These are phyloP conservation scores for Aurelia coerulea DNA, from an alignment of 30 jellyfish, hydroid and myxozoan genomes.

Conservation along the genomic window DNA sequence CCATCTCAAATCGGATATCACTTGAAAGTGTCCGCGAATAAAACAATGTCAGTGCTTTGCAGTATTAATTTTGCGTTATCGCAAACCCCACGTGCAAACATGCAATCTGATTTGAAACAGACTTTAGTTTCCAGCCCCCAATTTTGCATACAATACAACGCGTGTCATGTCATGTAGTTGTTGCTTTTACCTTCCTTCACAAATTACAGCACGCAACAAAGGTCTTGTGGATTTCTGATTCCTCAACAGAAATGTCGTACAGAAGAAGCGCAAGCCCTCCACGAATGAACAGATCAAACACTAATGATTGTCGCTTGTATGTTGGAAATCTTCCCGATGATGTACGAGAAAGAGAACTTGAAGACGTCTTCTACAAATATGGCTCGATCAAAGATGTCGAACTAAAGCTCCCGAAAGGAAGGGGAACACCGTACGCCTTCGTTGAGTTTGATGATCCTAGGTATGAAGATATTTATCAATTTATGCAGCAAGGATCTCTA, in stretches of 20 bases:
- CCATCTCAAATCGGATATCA: too few species aligned
- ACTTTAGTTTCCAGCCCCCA: too few species aligned
- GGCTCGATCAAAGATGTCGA: constrained; percentile 86
- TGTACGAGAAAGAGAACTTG: constrained; percentile 84
- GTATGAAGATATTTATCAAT: constrained; percentile 29
- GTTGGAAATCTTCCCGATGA: constrained; percentile 98
- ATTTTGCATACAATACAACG: too few species aligned
- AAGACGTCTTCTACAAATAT: constrained; percentile 89
- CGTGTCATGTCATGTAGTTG: too few species aligned
- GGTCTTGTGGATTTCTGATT: neutral
- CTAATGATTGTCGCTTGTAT: constrained; percentile 82
- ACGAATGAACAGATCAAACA: constrained; percentile 78
- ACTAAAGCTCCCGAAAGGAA: constrained; percentile 72
- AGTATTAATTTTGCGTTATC: too few species aligned
- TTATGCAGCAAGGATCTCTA: neutral
- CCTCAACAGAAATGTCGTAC: constrained; percentile 24
- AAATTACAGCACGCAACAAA: neutral
- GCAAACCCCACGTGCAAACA: too few species aligned
- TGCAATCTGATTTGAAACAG: too few species aligned
- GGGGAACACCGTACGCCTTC: constrained; percentile 94
- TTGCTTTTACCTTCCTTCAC: too few species aligned
- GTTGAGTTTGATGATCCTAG: constrained; percentile 92
- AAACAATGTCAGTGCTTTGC: too few species aligned
- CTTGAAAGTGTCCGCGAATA: too few species aligned
- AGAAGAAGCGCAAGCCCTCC: constrained; percentile 46